These are phyloP conservation scores for Vicugna pacos DNA, from an alignment of 2,113 vertebrate genomes.

Conservation along the genomic window DNA sequence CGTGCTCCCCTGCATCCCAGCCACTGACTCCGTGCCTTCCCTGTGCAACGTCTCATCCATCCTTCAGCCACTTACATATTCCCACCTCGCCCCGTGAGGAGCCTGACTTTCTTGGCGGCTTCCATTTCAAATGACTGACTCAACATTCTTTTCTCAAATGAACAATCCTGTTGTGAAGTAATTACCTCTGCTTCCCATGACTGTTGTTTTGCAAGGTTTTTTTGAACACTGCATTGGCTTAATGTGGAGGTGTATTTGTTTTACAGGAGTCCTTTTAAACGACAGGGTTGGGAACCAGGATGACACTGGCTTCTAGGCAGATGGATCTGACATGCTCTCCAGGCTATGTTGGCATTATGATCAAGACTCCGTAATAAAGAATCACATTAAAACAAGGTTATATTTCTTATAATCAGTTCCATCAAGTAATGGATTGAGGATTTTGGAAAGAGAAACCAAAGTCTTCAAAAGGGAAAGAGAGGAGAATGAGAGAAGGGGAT, in stretches of 20 bases:
- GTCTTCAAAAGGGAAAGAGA: slow-evolving; percentile 43
- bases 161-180: neutral
- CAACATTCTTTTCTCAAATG: slow-evolving; percentile 25
- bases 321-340: neutral
- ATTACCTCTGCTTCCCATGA: neutral
- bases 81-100: neutral
- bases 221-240: neutral
- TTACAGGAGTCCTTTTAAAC: neutral
- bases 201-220: slow-evolving; percentile 5
- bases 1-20: neutral
- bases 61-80: neutral
- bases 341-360: neutral
- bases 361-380: neutral
- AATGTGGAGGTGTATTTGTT: neutral
- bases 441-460: slow-evolving; percentile 64
- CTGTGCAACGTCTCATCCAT: accelerated
- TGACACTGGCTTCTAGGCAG: neutral
- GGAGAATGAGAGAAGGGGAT: neutral
- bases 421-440: slow-evolving; percentile 10
- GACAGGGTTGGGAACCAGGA: neutral
- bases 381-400: neutral
- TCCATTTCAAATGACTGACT: neutral
- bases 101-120: neutral
- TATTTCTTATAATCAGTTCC: slow-evolving; percentile 33
- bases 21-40: neutral